Conservation (phyloP, 2,797 vertebrate species). For the Miichthys miiuy region DNA sequence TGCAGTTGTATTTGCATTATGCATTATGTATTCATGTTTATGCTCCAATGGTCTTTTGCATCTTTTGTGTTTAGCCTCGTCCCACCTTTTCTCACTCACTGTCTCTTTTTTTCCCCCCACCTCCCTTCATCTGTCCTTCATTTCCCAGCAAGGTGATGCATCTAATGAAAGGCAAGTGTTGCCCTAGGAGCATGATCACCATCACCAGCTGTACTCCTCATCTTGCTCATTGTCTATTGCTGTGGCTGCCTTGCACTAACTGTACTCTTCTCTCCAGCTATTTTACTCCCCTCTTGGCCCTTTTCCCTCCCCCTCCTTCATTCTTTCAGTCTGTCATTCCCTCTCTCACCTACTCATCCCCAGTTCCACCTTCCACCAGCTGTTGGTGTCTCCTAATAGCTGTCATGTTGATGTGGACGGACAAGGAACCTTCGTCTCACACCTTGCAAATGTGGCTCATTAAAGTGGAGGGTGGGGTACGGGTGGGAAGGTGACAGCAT, state of each 20-base stretch:
- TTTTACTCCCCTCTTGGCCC: conserved; percentile 4
- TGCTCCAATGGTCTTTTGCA: conserved; percentile 28
- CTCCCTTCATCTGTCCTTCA: conserved; percentile 38
- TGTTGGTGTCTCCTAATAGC: conserved; percentile 79
- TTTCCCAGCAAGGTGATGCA: conserved; percentile 54
- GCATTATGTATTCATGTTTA: conserved; percentile 56
- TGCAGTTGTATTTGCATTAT: conserved; percentile 49
- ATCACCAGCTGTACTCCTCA: conserved; percentile 48
- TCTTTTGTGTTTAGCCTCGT: conserved; percentile 13
- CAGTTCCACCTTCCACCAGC: conserved; percentile 76
- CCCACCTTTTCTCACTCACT: conserved; percentile 10
- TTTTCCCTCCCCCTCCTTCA: conserved; percentile 20
- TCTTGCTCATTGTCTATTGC: conserved; percentile 40
- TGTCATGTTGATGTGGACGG: conserved; percentile 73
- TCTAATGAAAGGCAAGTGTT: conserved; percentile 62
- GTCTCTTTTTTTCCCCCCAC: conserved; percentile 2
- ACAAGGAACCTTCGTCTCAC: conserved; percentile 66
- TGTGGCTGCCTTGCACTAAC: conserved; percentile 17
- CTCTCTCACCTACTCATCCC: conserved; percentile 48
- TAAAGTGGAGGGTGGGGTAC: conserved; percentile 70
- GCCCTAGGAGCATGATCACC: conserved; percentile 55
- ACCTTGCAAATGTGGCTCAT: conserved; percentile 81
- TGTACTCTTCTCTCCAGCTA: conserved; percentile 10
- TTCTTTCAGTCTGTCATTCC: conserved; percentile 57
- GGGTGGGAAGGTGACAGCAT: conserved; percentile 64